These are phyloP conservation scores for Chiloscyllium plagiosum DNA, from an alignment of 2,113 vertebrate genomes.

Conservation along the genomic window DNA sequence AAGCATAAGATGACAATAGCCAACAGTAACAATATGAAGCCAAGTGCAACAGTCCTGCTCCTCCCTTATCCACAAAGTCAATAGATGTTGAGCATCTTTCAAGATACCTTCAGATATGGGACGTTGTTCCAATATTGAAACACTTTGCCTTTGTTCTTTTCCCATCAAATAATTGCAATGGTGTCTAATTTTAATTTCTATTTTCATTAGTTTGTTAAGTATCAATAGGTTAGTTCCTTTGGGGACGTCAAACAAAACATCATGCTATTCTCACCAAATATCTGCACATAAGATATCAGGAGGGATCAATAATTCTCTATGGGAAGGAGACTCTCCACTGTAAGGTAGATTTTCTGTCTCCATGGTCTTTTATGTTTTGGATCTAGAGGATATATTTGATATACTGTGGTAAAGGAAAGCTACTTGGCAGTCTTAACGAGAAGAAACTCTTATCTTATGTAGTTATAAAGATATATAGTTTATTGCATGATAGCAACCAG, in stretches of 20 bases:
- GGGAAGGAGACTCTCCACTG: too few relatives aligned
- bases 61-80: not conserved
- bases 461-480: too few relatives aligned
- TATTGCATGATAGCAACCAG: too few relatives aligned
- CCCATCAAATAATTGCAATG: not conserved
- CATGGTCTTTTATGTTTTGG: too few relatives aligned
- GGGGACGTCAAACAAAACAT: not conserved
- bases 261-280: not conserved
- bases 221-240: not conserved
- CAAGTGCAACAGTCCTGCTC: not conserved
- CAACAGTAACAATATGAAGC: not conserved
- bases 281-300: not conserved
- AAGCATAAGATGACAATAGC: not conserved
- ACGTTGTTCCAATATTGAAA: not conserved
- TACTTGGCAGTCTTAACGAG: too few relatives aligned
- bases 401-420: too few relatives aligned
- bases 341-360: too few relatives aligned
- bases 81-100: not conserved
- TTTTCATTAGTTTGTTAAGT: not conserved
- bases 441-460: too few relatives aligned
- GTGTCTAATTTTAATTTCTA: not conserved
- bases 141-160: not conserved
- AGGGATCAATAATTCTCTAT: not conserved
- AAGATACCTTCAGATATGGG: too few relatives aligned
- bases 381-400: too few relatives aligned